Percentiles rank a stretch among this genome's conserved stretches.
Evolutionary conservation across 2,797 vertebrate genomes (phyloP).

Genomic region (Danio aesculapii): DNA sequence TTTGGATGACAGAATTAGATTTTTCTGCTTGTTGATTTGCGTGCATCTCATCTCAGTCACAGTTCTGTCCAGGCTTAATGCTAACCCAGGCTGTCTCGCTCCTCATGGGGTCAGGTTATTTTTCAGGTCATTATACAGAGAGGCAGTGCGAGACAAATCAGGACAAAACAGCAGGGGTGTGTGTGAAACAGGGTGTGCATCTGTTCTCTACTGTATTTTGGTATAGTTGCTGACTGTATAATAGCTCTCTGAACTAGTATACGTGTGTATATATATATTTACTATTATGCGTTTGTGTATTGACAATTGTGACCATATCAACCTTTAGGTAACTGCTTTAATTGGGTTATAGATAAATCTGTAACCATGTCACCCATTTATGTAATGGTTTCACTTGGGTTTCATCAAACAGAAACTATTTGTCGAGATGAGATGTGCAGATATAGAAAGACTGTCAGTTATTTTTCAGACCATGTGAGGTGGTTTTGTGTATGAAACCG

Average conservation of each 20-base stretch:
- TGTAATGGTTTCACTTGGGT: not conserved
- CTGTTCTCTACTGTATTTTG: slow-evolving; percentile 28
- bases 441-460: not conserved
- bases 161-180: slow-evolving; percentile 54
- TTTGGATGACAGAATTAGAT: not conserved
- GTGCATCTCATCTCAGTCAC: not conserved
- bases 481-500: slow-evolving; percentile 26
- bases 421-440: not conserved
- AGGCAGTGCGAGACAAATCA: slow-evolving; percentile 42
- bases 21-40: not conserved
- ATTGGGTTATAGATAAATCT: not conserved
- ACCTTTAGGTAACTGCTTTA: no score
- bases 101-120: slow-evolving; percentile 4
- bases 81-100: slow-evolving; percentile 3
- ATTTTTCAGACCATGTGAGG: slow-evolving; percentile 9
- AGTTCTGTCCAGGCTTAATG: not conserved
- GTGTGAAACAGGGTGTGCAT: slow-evolving; percentile 47
- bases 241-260: not conserved
- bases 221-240: not conserved
- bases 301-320: no score
- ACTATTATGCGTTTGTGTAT: not conserved
- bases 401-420: slow-evolving; percentile 1
- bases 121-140: slow-evolving; percentile 18
- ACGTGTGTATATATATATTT: not conserved
- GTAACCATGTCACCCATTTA: not conserved